Evolutionary conservation across 1,140 invertebrate species (phyloP), one percentile per base, ranked within the genome.

Genomic region (Drosophila sproati): DNA sequence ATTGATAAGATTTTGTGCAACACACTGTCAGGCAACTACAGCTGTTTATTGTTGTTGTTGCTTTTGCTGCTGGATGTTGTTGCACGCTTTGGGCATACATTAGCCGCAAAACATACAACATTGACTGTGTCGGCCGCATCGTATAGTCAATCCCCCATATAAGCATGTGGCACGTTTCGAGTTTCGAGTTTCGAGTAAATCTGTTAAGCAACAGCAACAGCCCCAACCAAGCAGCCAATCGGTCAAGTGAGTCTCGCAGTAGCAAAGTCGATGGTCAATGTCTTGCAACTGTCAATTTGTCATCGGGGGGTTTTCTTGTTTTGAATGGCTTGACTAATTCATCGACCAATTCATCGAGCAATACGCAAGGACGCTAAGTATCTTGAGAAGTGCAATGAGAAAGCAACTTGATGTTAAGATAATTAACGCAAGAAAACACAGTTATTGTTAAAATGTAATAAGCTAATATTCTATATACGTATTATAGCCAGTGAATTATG

Each of bases 1-100:
- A 88, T 88, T 88, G 83, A 88, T 88, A 88, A 88, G 83, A 88
- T 83, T 86, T 87, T 78, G 80, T 80, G 80, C 83, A 73, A 80
- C 79, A 68, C 50, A 47, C 52, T 31, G 47, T 37, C 34, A 32
- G 45, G 59, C 60, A 37, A 31, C 41, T 32, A 35, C 54, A 50
- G 28, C 37, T 50, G 45, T 45, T 59, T 61, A 48, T 28, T 56
- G 28, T 39, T 12, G 51, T 37, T 56, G 48, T 37, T 60, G 20
- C 45, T 29, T 41, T n/a, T 56, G 57, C 31, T 50, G 77, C 45
- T 64, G 64, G 47, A 69, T 45, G 57, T 60, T 70, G 66, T 41
- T 73, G 45, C 52, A 48, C 69, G 77, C 74, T 77, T 87, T 87
- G 85, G 82, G 83, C 82, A 87, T 87, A 87, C 82, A 87, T 87